Evolutionary conservation across 2,797 vertebrate genomes (phyloP).

Genomic region (Gymnothorax javanicus): DNA sequence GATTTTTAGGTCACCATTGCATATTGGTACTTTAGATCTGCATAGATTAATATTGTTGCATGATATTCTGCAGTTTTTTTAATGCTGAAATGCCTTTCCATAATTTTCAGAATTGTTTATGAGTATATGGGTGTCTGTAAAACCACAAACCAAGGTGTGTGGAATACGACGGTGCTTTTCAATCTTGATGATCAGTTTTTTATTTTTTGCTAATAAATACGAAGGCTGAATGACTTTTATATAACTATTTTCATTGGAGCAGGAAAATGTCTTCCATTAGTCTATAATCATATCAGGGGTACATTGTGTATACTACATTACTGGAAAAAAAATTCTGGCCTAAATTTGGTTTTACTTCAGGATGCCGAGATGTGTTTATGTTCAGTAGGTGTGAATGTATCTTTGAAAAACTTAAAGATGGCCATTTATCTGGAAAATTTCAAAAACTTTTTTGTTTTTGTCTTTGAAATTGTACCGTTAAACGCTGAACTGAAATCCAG

Average conservation of each 20-base stretch:
- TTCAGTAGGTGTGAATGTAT: constrained; percentile 43
- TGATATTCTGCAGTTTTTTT: constrained; percentile 57
- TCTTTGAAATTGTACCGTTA: constrained; percentile 32
- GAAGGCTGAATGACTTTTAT: constrained; percentile 42
- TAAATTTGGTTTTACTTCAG: constrained; percentile 45
- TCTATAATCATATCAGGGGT: constrained; percentile 25
- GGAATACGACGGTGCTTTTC: constrained; percentile 43
- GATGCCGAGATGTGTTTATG: constrained; percentile 40
- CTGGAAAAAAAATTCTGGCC: constrained; percentile 44
- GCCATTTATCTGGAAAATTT: constrained; percentile 59
- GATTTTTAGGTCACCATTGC: constrained; percentile 85
- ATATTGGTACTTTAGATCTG: constrained; percentile 63
- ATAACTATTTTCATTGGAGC: constrained; percentile 47
- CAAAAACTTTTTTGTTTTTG: constrained; percentile 36
- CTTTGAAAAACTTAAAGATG: constrained; percentile 55
- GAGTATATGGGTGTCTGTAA: constrained; percentile 44
- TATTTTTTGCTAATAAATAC: constrained; percentile 44
- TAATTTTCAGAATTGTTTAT: constrained; percentile 60
- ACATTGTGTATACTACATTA: constrained; percentile 30
- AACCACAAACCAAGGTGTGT: constrained; percentile 44
- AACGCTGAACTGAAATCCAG: constrained; percentile 44
- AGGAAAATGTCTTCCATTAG: constrained; percentile 40
- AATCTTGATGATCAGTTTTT: constrained; percentile 47
- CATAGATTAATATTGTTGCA: constrained; percentile 65
- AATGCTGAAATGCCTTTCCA: constrained; percentile 58